Percentiles rank a stretch among this genome's conserved stretches.
phyloP scores from a whole-genome alignment of 2,888 invertebrate genomes.

The Gibbula magus region DNA sequence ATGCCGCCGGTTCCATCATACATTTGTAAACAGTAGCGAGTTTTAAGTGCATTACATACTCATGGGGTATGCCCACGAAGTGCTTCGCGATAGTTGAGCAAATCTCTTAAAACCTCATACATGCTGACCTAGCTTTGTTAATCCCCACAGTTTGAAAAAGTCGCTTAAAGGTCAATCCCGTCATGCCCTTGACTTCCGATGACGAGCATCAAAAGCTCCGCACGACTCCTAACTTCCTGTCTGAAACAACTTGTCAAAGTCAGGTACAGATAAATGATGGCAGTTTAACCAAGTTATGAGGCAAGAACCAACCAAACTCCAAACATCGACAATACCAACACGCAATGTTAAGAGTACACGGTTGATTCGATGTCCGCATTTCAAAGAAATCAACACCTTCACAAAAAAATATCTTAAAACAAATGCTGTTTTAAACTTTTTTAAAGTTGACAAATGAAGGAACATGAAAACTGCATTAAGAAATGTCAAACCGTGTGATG shows the following conservation, averaged over 20 bases:
- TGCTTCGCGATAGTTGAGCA: neutral
- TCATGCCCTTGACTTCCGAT: constrained; percentile 22
- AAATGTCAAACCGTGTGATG: neutral
- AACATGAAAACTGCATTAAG: constrained; percentile 1
- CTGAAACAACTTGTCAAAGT: neutral
- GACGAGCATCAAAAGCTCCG: constrained; percentile 7
- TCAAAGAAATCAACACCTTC: too few species aligned
- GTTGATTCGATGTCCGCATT: too few species aligned
- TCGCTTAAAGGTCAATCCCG: constrained; percentile 6
- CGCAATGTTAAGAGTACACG: too few species aligned
- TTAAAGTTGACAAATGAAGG: neutral
- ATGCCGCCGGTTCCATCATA: too few species aligned
- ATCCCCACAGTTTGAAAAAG: constrained; percentile 8
- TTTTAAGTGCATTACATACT: too few species aligned
- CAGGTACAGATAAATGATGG: neutral
- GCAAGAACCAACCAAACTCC: too few species aligned
- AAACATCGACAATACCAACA: too few species aligned
- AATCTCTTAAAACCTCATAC: constrained; percentile 18
- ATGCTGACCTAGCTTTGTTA: constrained; percentile 18
- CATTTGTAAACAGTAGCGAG: too few species aligned
- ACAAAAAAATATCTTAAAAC: too few species aligned
- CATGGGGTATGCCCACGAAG: neutral
- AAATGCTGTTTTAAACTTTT: neutral
- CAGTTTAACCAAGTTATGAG: neutral
- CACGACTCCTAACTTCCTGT: constrained; percentile 5